Percentiles rank a stretch among this genome's conserved stretches.
These are phyloP conservation scores for Pteruthius melanotis DNA, from an alignment of 2,113 vertebrate genomes.

Conservation along the genomic window DNA sequence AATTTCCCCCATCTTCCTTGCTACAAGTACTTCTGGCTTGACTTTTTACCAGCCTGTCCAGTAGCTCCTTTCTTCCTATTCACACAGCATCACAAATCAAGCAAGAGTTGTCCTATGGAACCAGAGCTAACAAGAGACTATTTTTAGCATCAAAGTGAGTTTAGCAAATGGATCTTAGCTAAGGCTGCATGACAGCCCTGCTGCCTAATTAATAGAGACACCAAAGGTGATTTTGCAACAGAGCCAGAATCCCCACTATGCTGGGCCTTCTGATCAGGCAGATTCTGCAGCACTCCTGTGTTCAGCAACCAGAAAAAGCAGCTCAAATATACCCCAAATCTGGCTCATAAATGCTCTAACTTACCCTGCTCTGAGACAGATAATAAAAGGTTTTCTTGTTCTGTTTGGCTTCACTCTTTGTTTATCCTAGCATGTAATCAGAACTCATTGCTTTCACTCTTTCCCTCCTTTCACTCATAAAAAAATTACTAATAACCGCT, in stretches of 20 bases:
- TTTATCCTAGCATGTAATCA: background rate
- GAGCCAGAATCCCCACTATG: background rate
- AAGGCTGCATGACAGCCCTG: constrained; percentile 15
- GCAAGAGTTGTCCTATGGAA: background rate
- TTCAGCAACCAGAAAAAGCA: background rate
- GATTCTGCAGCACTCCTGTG: background rate
- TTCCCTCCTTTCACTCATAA: background rate
- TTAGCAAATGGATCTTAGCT: constrained; percentile 38
- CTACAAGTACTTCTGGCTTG: background rate
- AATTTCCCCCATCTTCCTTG: background rate
- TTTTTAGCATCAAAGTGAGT: constrained; percentile 48
- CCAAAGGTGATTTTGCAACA: constrained; percentile 24
- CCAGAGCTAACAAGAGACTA: constrained; percentile 1
- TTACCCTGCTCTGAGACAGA: background rate
- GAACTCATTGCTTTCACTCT: background rate
- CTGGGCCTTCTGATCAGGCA: background rate
- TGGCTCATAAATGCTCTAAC: background rate
- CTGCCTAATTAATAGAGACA: constrained; percentile 31
- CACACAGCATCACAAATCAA: background rate
- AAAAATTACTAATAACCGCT: background rate
- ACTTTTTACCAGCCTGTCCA: background rate
- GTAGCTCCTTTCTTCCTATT: background rate
- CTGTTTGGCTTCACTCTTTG: background rate
- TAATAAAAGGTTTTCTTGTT: background rate
- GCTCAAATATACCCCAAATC: background rate